phyloP scores from a whole-genome alignment of 1,140 invertebrate genomes.

The Papilio machaon region DNA sequence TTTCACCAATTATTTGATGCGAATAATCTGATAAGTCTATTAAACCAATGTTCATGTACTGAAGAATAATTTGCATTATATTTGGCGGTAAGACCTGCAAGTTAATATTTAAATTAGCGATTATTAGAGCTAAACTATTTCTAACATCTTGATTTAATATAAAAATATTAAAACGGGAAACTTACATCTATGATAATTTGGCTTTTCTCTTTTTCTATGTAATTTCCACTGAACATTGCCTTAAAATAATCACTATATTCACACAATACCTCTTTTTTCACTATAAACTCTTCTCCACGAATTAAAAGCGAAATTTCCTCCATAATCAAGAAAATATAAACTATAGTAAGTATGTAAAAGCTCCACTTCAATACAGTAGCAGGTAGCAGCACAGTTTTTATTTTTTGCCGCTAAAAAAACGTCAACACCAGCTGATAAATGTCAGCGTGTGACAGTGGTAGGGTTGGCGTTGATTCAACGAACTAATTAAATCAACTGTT shows the following conservation, averaged over 20 bases:
- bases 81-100: slow-evolving; percentile 66
- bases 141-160: neutral
- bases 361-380: neutral
- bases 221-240: slow-evolving; percentile 76
- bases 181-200: slow-evolving; percentile 72
- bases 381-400: neutral
- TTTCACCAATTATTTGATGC: slow-evolving; percentile 54
- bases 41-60: slow-evolving; percentile 68
- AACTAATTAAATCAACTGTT: no score
- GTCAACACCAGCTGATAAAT: neutral
- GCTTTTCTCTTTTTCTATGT: slow-evolving; percentile 65
- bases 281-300: slow-evolving; percentile 57
- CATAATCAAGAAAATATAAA: slow-evolving; percentile 44
- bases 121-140: neutral
- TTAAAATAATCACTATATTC: slow-evolving; percentile 76
- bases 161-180: slow-evolving; percentile 26
- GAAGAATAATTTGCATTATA: slow-evolving; percentile 66
- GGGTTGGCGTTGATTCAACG: no score
- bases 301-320: slow-evolving; percentile 60
- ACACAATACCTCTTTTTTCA: slow-evolving; percentile 63
- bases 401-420: neutral
- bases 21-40: slow-evolving; percentile 65
- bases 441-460: neutral
- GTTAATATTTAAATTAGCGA: slow-evolving; percentile 35
- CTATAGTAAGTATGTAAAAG: neutral